These are phyloP conservation scores for Ladona fulva DNA, from an alignment of 1,140 invertebrate species.

Conservation along the genomic window DNA sequence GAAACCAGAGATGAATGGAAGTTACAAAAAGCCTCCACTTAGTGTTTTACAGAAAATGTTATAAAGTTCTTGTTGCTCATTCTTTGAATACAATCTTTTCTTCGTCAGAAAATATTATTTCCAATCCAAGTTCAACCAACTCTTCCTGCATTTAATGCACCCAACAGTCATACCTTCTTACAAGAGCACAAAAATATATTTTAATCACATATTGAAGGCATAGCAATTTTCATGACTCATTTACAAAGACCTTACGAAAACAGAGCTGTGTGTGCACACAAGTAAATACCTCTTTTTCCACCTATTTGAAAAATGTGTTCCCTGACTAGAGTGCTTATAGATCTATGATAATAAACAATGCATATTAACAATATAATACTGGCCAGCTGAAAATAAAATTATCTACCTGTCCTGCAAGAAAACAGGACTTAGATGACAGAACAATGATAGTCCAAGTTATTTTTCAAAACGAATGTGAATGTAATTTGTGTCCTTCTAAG, in stretches of 20 bases:
- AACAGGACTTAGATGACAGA: not conserved
- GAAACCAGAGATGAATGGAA: not conserved
- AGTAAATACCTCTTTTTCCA: not conserved
- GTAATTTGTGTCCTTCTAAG: not conserved
- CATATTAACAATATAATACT: not conserved
- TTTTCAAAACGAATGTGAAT: not conserved
- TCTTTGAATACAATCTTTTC: not conserved
- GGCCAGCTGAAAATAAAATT: not conserved
- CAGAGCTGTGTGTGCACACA: not conserved
- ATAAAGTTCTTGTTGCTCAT: not conserved
- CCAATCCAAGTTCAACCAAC: not conserved
- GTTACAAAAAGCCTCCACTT: not conserved
- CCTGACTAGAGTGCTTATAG: not conserved
- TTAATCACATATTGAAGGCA: conserved; percentile 10
- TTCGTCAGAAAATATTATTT: not conserved
- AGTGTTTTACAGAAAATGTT: not conserved
- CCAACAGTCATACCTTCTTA: not conserved
- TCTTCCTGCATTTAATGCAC: not conserved
- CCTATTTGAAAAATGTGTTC: not conserved
- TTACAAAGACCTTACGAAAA: not conserved
- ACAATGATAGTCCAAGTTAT: not conserved
- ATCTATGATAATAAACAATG: not conserved
- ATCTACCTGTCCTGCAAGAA: not conserved
- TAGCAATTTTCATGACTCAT: not conserved
- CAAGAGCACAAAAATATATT: conserved; percentile 8